Evolutionary conservation across 2,888 invertebrate genomes (phyloP), one percentile per base, ranked within the genome.

Genomic region (Hartigia nigra): DNA sequence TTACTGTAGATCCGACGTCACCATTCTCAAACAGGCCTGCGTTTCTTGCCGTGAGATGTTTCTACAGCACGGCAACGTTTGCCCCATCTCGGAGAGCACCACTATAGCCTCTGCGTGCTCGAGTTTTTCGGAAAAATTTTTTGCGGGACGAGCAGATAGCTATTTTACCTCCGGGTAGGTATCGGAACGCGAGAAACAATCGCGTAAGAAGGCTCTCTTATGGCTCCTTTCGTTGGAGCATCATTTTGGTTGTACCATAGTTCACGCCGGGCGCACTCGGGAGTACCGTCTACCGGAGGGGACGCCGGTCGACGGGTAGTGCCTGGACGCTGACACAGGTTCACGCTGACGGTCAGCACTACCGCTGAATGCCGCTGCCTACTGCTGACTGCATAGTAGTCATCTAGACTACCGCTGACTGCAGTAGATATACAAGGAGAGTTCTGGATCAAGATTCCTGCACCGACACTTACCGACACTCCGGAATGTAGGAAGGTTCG

Each of bases 11-110:
- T 75, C 75, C 3, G 82, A 85, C 74, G 88, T 89, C 0, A 82
- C 82, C 12, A 89, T 88, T 78, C 78, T 89, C 31, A 78, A 84
- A 11, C 79, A 80, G 31, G 84, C 87, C 1, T 90, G 87, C 77
- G 14, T 85, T 32, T 84, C 81, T 78, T 89, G 87, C 81, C 80
- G 88, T 69, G 70, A 84, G 74, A 76, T 78, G 4, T 80, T 89
- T 36, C 37, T 88, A 2, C 74, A 78, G 12, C 79, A 77, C n/a
- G 82, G 81, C 0, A 81, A 80, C 31, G 86, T 88, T 3, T 84
- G 84, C 34, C 87, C 87, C 1, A 88, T 90, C 77, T 75, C 79
- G 0, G 86, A 88, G 76, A 81, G 84, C 12, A 77, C 78, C 0
- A 88, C 88, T 0, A 74, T 76, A 34, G 76, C 78, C 12, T 78